Evolutionary conservation across 2,888 invertebrate genomes (phyloP).

Genomic region (Thymelicus sylvestris): DNA sequence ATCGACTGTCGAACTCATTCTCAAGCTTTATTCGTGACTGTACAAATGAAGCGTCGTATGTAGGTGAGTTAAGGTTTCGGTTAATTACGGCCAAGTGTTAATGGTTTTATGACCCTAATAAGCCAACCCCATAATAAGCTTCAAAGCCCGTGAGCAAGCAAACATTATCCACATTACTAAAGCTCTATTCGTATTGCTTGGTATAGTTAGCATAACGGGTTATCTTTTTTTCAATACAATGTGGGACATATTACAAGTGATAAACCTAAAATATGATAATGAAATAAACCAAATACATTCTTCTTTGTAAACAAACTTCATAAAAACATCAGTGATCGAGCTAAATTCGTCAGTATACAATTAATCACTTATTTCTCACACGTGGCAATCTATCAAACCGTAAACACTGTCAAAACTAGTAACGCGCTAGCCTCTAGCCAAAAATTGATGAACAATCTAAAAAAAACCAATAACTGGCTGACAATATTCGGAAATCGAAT

Average conservation of each 20-base stretch:
- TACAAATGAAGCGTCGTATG: slow-evolving; percentile 45
- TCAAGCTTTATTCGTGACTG: slow-evolving; percentile 46
- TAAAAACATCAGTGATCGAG: neutral
- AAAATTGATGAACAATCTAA: slow-evolving; percentile 36
- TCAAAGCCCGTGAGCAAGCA: neutral
- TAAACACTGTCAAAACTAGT: slow-evolving; percentile 31
- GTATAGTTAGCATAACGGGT: neutral
- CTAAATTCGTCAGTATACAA: neutral
- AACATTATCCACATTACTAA: neutral
- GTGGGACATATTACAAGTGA: too few species aligned
- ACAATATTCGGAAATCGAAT: slow-evolving; percentile 39
- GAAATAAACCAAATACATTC: too few species aligned
- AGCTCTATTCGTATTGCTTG: too few species aligned
- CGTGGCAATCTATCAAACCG: slow-evolving; percentile 14
- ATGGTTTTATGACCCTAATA: slow-evolving; percentile 26
- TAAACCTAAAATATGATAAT: too few species aligned
- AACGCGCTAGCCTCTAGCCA: slow-evolving; percentile 24
- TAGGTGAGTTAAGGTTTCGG: slow-evolving; percentile 8
- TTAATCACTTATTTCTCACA: slow-evolving; percentile 1
- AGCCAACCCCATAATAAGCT: neutral
- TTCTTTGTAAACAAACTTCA: too few species aligned
- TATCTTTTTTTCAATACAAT: neutral
- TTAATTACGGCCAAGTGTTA: slow-evolving; percentile 32
- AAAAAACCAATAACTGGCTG: slow-evolving; percentile 38
- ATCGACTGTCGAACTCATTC: slow-evolving; percentile 68